Percentiles rank a stretch among this genome's conserved stretches.
Evolutionary conservation across 1,140 invertebrate species (phyloP).

Genomic region (Copidosoma floridanum): DNA sequence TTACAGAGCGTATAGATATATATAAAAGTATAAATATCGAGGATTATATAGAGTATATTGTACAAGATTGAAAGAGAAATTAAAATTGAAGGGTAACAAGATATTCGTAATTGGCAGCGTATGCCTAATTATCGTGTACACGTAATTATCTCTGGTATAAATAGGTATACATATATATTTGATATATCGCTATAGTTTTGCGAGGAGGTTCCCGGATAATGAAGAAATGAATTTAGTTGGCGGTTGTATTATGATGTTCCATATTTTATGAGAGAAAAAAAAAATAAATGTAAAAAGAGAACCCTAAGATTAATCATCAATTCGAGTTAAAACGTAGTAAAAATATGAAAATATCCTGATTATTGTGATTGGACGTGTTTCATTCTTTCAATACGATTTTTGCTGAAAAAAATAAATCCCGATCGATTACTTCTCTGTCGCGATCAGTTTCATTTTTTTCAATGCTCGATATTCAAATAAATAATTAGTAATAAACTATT

Average conservation of each 20-base stretch:
- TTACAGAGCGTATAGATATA: slow-evolving; percentile 36
- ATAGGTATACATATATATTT: slow-evolving; percentile 47
- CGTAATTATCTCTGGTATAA: slow-evolving; percentile 24
- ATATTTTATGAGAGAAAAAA: slow-evolving; percentile 52
- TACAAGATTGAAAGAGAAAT: slow-evolving; percentile 30
- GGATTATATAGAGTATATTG: slow-evolving; percentile 38
- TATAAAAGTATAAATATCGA: slow-evolving; percentile 26
- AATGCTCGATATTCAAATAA: too few species aligned
- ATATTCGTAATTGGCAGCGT: slow-evolving; percentile 14
- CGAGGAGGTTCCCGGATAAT: slow-evolving; percentile 46
- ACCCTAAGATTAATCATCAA: too few species aligned
- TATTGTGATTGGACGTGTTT: too few species aligned
- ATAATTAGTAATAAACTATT: too few species aligned
- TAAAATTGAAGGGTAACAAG: slow-evolving; percentile 10
- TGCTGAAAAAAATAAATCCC: too few species aligned
- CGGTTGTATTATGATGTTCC: slow-evolving; percentile 48
- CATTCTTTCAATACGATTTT: too few species aligned
- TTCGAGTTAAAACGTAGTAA: too few species aligned
- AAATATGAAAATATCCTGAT: too few species aligned
- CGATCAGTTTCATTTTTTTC: too few species aligned
- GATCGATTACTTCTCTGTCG: too few species aligned
- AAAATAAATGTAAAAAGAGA: too few species aligned
- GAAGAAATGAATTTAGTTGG: slow-evolving; percentile 35
- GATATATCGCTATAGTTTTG: slow-evolving; percentile 47
- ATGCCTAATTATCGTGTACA: too few species aligned